Evolutionary conservation across 92 coral and sea anemone genomes (phyloP), one percentile per base, ranked within the genome.

Genomic region (Zoanthus gigantus): DNA sequence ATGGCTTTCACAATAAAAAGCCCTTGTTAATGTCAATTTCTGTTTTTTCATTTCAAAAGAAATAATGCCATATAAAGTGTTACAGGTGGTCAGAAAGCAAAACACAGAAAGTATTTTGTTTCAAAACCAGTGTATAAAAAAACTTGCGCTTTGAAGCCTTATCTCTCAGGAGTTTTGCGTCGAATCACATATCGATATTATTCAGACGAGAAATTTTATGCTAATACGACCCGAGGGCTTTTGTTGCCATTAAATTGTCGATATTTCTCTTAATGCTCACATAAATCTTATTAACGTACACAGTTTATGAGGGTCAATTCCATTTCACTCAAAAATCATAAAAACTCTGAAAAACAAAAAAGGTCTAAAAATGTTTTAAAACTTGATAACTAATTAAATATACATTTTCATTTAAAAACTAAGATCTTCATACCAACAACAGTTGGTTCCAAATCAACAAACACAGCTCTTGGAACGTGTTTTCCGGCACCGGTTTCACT

Each of bases 401-500:
- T 50, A 50, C 12, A 11, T 50, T 50, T 50, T 50, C 9, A 50
- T 4, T 50, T 3, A 50, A 50, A 50, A 50, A 50, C 56, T 50
- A 50, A 50, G 56, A 50, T 50, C 56, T 3, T 11, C 56, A 50
- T 50, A 96, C 98, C 98, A 10, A 96, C 94, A 50, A 96, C 98
- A 6, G 98, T 96, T 68, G 98, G 98, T 68, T 96, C 98, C 86
- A 96, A 90, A 84, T 96, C 98, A 54, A 94, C 98, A 74, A 96
- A 94, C 6, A 96, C 98, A 16, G 98, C 98, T 9, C 98, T 83
- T 31, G 98, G 98, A 29, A 96, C 98, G 69, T 92, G 97, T 67
- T 96, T 96, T 75, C 98, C 98, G 8, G 98, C 96, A 31, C 98
- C 98, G 79, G 98, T 93, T 89, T 96, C 98, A 72, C 96, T 96